phyloP scores from a whole-genome alignment of 2,797 vertebrate species.

The Nannoperca australis region DNA sequence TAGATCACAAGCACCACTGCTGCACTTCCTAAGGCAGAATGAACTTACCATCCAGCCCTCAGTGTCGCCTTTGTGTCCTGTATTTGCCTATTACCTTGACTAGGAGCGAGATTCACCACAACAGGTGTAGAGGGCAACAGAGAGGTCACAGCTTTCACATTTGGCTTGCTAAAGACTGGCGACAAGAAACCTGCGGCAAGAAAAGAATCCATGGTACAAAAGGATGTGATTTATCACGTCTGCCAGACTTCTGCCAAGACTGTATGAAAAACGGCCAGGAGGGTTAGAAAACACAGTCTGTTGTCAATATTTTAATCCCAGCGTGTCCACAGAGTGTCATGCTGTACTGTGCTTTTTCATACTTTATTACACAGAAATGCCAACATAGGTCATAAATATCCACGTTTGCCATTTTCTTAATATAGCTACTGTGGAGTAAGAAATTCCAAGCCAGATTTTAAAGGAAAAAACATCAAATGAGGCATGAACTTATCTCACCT shows the following conservation, averaged over 20 bases:
- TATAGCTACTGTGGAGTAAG: conserved; percentile 1
- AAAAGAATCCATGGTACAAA: conserved; percentile 83
- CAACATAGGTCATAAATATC: conserved; percentile 60
- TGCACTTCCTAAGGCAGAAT: background rate
- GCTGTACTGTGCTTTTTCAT: conserved; percentile 54
- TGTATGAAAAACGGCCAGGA: conserved; percentile 75
- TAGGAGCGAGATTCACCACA: conserved; percentile 71
- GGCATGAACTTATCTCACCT: no score
- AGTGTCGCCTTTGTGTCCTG: conserved; percentile 42
- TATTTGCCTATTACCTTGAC: conserved; percentile 64
- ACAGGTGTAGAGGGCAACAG: conserved; percentile 81
- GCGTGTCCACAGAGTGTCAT: conserved; percentile 74
- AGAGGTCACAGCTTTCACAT: conserved; percentile 83
- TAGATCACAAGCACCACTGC: background rate
- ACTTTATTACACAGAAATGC: conserved; percentile 66
- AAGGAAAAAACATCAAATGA: background rate
- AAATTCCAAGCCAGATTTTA: conserved; percentile 22
- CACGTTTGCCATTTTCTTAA: conserved; percentile 22
- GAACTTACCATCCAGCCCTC: conserved; percentile 13
- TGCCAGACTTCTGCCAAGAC: conserved; percentile 81
- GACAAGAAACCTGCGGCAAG: conserved; percentile 81
- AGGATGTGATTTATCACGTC: conserved; percentile 83
- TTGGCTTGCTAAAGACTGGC: conserved; percentile 88
- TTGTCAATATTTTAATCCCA: conserved; percentile 79
- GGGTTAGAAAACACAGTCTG: conserved; percentile 75